These are phyloP conservation scores for Hormiphora californensis DNA, from an alignment of 37 sponge, comb jelly and placozoan species.

Conservation along the genomic window DNA sequence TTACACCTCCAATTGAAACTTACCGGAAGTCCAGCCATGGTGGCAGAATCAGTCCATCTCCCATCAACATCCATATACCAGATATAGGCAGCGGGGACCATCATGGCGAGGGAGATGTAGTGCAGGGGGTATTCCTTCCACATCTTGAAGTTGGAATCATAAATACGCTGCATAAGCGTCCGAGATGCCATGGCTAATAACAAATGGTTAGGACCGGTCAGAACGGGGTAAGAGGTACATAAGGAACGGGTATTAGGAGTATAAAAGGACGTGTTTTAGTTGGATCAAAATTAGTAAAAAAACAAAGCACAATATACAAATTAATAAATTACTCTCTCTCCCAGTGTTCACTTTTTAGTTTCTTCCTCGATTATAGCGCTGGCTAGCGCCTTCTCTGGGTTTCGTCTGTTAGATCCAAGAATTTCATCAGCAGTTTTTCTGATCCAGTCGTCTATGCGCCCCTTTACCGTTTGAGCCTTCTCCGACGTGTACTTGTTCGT, in stretches of 20 bases:
- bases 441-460: neutral
- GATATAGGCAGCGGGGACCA: neutral
- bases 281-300: too few species aligned
- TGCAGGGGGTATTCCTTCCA: conserved; percentile 26
- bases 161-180: too few species aligned
- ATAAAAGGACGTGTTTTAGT: too few species aligned
- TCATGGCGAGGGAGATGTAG: neutral
- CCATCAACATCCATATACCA: neutral
- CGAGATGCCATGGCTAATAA: too few species aligned
- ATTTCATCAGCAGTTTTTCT: conserved; percentile 19
- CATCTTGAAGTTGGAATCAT: neutral
- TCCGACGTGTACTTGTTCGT: neutral
- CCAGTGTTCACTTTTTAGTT: too few species aligned
- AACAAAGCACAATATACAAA: too few species aligned
- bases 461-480: neutral
- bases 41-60: neutral
- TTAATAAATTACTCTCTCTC: too few species aligned
- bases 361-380: neutral
- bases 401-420: neutral
- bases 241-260: too few species aligned
- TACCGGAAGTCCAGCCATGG: conserved; percentile 24
- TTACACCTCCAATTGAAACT: neutral
- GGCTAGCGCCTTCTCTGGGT: neutral
- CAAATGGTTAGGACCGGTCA: too few species aligned
- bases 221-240: too few species aligned